Evolutionary conservation across 2,113 vertebrate genomes (phyloP).

Genomic region (Platichthys stellatus): DNA sequence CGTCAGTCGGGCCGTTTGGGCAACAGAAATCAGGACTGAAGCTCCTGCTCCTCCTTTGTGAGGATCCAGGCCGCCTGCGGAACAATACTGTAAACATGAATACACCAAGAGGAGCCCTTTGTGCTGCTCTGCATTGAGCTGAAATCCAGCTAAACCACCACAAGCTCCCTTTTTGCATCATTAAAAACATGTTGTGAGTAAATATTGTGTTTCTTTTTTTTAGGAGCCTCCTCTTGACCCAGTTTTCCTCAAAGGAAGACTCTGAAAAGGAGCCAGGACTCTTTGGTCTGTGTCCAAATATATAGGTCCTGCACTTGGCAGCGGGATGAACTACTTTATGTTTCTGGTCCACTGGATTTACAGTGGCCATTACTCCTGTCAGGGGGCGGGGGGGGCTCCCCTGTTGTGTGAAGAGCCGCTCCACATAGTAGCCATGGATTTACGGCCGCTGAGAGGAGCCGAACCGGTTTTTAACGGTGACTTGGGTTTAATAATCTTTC

Average conservation of each 20-base stretch:
- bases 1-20: slow-evolving; percentile 27
- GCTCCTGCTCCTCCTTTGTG: slow-evolving; percentile 38
- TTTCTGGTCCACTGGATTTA: slow-evolving; percentile 31
- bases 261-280: slow-evolving; percentile 32
- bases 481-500: slow-evolving; percentile 53
- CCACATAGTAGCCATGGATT: slow-evolving; percentile 42
- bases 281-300: slow-evolving; percentile 29
- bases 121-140: slow-evolving; percentile 31
- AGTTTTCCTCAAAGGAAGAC: not conserved
- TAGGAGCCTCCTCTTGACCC: slow-evolving; percentile 3
- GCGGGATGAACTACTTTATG: not conserved
- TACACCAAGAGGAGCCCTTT: slow-evolving; percentile 50
- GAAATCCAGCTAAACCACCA: slow-evolving; percentile 15
- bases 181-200: slow-evolving; percentile 19
- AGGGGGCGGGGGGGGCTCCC: slow-evolving; percentile 25
- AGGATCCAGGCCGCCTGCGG: slow-evolving; percentile 30
- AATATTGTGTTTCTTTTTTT: slow-evolving; percentile 10
- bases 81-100: slow-evolving; percentile 40
- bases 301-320: slow-evolving; percentile 12
- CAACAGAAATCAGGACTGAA: slow-evolving; percentile 38
- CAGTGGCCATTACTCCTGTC: slow-evolving; percentile 37
- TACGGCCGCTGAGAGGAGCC: slow-evolving; percentile 31
- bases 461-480: slow-evolving; percentile 54
- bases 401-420: slow-evolving; percentile 49
- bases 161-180: not conserved